phyloP scores from a whole-genome alignment of 2,888 invertebrate species.

The Drosophila putrida region DNA sequence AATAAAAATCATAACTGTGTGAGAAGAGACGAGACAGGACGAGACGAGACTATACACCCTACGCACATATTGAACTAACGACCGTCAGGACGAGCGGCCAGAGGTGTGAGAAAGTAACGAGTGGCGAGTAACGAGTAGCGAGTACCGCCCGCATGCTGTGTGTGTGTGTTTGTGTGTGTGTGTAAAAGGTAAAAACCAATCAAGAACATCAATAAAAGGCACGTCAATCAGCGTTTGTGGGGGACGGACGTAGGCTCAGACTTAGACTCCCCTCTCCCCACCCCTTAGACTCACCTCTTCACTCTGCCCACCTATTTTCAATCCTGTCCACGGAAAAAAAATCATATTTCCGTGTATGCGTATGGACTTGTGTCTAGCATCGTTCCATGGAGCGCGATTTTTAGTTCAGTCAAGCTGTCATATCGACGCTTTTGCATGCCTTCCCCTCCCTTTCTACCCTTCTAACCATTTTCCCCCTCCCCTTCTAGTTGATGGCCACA shows the following conservation, averaged over 20 bases:
- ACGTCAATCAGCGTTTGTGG: constrained; percentile 83
- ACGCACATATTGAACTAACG: constrained; percentile 83
- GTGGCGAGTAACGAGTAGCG: constrained; percentile 12
- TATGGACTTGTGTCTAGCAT: constrained; percentile 69
- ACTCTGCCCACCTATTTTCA: neutral
- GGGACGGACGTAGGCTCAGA: constrained; percentile 47
- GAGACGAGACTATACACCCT: constrained; percentile 18
- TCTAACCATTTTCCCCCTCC: neutral
- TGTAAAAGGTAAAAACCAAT: constrained; percentile 84
- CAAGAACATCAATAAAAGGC: constrained; percentile 85
- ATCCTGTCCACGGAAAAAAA: constrained; percentile 61
- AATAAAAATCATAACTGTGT: constrained; percentile 82
- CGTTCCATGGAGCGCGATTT: constrained; percentile 57
- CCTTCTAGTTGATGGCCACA: constrained; percentile 58
- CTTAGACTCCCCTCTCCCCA: neutral
- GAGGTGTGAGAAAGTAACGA: neutral
- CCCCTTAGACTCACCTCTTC: neutral
- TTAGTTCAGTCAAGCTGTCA: constrained; percentile 80
- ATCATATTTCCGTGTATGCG: constrained; percentile 69
- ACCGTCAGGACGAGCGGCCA: constrained; percentile 30
- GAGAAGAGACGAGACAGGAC: constrained; percentile 10
- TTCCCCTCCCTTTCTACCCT: too few relatives aligned
- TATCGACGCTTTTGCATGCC: constrained; percentile 76
- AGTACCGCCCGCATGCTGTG: constrained; percentile 63
- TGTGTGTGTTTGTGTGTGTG: constrained; percentile 35